These are phyloP conservation scores for Cairina moschata DNA, from an alignment of 2,113 vertebrate genomes.

Conservation along the genomic window DNA sequence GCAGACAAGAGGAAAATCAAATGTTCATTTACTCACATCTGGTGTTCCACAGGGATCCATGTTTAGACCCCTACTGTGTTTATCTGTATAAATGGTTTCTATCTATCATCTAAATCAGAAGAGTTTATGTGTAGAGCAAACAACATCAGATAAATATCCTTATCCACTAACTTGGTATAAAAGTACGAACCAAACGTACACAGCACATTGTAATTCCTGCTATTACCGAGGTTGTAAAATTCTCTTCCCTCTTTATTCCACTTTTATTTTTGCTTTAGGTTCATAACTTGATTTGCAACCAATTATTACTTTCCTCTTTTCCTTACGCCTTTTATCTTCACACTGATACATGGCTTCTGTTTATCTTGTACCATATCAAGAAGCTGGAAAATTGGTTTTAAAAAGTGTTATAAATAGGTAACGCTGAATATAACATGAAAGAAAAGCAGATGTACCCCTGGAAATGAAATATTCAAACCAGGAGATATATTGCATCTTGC, in stretches of 20 bases:
- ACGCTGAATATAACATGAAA: constrained; percentile 64
- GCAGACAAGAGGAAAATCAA: constrained; percentile 78
- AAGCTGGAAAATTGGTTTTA: constrained; percentile 47
- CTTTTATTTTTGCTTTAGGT: constrained; percentile 48
- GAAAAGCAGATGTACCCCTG: constrained; percentile 46
- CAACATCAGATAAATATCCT: constrained; percentile 52
- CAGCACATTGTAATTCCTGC: constrained; percentile 12
- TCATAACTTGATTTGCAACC: constrained; percentile 52
- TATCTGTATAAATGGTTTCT: constrained; percentile 83
- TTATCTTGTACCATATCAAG: constrained; percentile 12
- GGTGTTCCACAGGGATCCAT: constrained; percentile 73
- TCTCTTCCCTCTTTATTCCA: background rate
- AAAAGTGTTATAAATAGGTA: constrained; percentile 54
- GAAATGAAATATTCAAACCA: constrained; percentile 60
- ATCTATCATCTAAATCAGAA: constrained; percentile 83
- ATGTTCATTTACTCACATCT: constrained; percentile 80
- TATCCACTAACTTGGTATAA: constrained; percentile 12
- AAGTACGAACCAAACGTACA: constrained; percentile 12
- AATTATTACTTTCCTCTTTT: constrained; percentile 51
- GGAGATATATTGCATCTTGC: constrained; percentile 53
- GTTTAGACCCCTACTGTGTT: constrained; percentile 80
- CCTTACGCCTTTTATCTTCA: constrained; percentile 34
- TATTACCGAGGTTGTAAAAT: constrained; percentile 12
- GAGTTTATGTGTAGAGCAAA: constrained; percentile 67
- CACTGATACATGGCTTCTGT: background rate